Evolutionary conservation across 2,113 vertebrate species (phyloP).

Genomic region (Neofelis nebulosa): DNA sequence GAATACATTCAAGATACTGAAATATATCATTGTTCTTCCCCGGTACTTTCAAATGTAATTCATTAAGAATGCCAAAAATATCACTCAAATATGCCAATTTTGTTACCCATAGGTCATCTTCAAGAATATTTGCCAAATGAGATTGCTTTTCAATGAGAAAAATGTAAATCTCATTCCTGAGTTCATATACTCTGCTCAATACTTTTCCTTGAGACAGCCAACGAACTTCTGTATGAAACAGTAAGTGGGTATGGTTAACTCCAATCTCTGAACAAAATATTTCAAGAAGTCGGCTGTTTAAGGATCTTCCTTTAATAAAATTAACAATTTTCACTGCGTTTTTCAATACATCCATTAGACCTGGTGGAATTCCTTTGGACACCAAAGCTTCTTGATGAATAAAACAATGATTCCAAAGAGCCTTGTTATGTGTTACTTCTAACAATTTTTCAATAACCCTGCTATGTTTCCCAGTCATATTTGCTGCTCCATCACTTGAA

Average conservation of each 20-base stretch:
- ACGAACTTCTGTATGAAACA: slow-evolving; percentile 2
- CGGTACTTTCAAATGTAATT: slow-evolving; percentile 29
- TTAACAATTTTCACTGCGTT: slow-evolving; percentile 48
- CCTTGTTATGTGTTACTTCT: not conserved
- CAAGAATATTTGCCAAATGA: slow-evolving; percentile 37
- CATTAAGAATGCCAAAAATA: slow-evolving; percentile 41
- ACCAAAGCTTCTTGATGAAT: slow-evolving; percentile 44
- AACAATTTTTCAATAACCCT: slow-evolving; percentile 33
- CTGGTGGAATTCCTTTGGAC: slow-evolving; percentile 1
- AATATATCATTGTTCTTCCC: not conserved
- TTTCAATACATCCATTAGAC: slow-evolving; percentile 36
- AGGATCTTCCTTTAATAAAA: slow-evolving; percentile 46
- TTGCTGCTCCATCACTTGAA: slow-evolving; percentile 49
- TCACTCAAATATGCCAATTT: slow-evolving; percentile 56
- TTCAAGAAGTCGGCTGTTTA: not conserved
- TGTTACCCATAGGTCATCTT: slow-evolving; percentile 37
- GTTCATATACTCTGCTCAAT: slow-evolving; percentile 1
- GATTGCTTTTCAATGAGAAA: slow-evolving; percentile 55
- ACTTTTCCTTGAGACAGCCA: slow-evolving; percentile 41
- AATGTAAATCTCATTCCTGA: slow-evolving; percentile 48
- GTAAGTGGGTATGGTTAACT: not conserved
- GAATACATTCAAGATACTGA: not conserved
- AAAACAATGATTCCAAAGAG: slow-evolving; percentile 42
- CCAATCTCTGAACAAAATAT: slow-evolving; percentile 43
- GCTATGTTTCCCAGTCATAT: slow-evolving; percentile 20